phyloP scores from a whole-genome alignment of 2,888 invertebrate genomes.

The Ferrisia virgata region DNA sequence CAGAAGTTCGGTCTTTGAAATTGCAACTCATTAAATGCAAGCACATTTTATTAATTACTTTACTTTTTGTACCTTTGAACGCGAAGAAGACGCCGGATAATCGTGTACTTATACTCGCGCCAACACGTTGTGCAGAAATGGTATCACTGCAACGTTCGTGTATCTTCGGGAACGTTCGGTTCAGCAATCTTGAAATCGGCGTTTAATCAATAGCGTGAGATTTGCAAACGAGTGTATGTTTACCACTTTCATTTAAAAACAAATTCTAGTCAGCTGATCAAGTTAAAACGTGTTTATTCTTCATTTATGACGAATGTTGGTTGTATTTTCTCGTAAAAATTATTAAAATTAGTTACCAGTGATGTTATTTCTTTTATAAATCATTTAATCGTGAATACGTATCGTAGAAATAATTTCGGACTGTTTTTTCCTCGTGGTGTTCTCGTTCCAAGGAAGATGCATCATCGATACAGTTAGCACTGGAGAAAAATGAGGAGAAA shows the following conservation, averaged over 20 bases:
- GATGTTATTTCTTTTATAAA: not conserved
- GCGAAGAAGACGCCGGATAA: not conserved
- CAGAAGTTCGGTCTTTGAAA: not conserved
- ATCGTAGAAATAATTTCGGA: not conserved
- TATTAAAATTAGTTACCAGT: not conserved
- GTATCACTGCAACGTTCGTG: slow-evolving; percentile 6
- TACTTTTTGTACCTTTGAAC: not conserved
- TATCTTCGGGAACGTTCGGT: not conserved
- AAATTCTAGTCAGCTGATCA: slow-evolving; percentile 13
- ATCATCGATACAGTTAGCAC: not conserved
- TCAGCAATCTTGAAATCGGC: not conserved
- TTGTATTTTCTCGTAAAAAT: not conserved
- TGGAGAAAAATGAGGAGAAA: slow-evolving; percentile 28
- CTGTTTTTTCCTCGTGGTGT: not conserved
- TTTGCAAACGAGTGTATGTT: slow-evolving; percentile 20
- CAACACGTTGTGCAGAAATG: not conserved
- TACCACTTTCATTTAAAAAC: slow-evolving; percentile 32
- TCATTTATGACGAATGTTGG: not conserved
- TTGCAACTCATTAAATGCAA: not conserved
- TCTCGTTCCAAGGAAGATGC: not conserved
- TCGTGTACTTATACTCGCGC: not conserved
- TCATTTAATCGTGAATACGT: not conserved
- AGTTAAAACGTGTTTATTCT: slow-evolving; percentile 17
- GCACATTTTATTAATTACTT: not conserved
- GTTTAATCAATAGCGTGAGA: slow-evolving; percentile 29